Conservation (phyloP, 2,888 invertebrate species). For the Amphipoea oculea region DNA sequence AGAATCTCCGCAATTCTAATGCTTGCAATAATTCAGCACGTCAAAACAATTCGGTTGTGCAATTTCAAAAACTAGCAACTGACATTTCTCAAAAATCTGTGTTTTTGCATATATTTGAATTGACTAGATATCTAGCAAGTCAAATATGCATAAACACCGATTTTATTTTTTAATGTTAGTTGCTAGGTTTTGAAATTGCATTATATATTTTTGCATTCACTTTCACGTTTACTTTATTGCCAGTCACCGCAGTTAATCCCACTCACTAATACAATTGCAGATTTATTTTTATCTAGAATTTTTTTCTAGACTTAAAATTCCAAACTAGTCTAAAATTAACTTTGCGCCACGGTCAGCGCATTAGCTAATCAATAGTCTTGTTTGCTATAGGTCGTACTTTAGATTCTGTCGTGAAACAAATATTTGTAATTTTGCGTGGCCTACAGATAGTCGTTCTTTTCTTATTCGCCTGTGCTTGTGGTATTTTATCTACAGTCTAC, state of each 20-base stretch:
- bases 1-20: constrained; percentile 12
- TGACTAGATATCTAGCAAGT: no score
- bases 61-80: no score
- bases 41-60: constrained; percentile 14
- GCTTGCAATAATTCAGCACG: constrained; percentile 34
- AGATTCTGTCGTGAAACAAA: not conserved
- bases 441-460: not conserved
- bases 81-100: no score
- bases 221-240: constrained; percentile 36
- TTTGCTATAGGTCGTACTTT: not conserved
- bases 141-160: no score
- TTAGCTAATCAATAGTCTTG: not conserved
- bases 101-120: no score
- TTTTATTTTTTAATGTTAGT: no score
- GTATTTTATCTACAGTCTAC: not conserved
- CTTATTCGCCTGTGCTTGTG: not conserved
- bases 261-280: constrained; percentile 12
- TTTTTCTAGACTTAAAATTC: constrained; percentile 13
- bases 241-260: constrained; percentile 10
- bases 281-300: constrained; percentile 34
- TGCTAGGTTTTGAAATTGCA: no score
- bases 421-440: not conserved
- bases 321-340: constrained; percentile 5
- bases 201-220: constrained; percentile 18
- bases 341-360: not conserved